Evolutionary conservation across 1,140 invertebrate genomes (phyloP), one percentile per base, ranked within the genome.

Genomic region (Ceratina calcarata): DNA sequence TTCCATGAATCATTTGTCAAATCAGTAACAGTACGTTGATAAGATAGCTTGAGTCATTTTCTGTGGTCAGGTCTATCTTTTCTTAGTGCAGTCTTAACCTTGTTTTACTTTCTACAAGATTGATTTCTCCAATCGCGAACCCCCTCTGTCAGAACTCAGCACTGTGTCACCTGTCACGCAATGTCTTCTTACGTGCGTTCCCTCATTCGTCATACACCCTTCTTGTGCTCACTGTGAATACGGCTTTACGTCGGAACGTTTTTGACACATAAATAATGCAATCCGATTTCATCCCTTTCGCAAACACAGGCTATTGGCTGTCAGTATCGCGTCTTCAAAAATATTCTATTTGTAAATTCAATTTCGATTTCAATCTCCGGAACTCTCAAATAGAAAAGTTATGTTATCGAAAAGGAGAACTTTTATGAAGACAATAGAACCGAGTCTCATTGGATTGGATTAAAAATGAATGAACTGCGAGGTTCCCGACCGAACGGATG

Each of bases 121-220:
- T 60, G 58, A 65, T 57, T 71, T 45, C 57, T 71, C 60, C 57
- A 15, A 15, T 24, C 57, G 32, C 20, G 66, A 45, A 7, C 37
- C 37, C n/a, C 27, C 20, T 60, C 69, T 71, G 32, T 45, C 20
- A 20, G 15, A 18, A 60, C 69, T 60, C 32, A 22, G 18, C 69
- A 37, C 60, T 61, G 49, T 68, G 53, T 68, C 69, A 60, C 57
- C 69, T 71, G 69, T 71, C 69, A 71, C 57, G 69, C 69, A 15
- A 55, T 32, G 69, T 71, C 69, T 71, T 20, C 20, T 71, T 71
- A 45, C 32, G 57, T 32, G 22, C 32, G 69, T 24, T 16, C 13
- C 27, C 69, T 71, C 69, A 49, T 71, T 60, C 20, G 55, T 71
- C 69, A 49, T 37, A 71, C 57, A 49, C 32, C 69, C 57, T 20